Percentiles rank a stretch among this genome's conserved stretches.
phyloP scores from a whole-genome alignment of 2,888 invertebrate species.

The Amphipyra tragopoginis region DNA sequence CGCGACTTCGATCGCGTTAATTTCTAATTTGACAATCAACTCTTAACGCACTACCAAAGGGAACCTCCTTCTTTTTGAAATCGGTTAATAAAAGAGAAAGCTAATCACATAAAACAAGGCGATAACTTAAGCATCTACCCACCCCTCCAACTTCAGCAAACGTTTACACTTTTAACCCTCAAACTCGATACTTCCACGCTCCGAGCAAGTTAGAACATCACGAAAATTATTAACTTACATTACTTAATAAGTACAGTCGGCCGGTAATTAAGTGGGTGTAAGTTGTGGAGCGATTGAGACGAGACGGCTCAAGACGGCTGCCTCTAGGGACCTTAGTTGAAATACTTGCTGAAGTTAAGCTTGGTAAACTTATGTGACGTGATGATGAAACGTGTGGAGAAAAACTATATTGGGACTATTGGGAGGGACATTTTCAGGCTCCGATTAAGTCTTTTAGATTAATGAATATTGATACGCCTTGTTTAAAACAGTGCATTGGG shows the following conservation, averaged over 20 bases:
- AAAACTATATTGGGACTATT: too few species aligned
- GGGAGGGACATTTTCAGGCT: too few species aligned
- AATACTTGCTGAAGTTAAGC: conserved; percentile 55
- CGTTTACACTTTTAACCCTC: conserved; percentile 35
- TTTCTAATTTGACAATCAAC: too few species aligned
- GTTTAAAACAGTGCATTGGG: too few species aligned
- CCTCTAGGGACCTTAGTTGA: conserved; percentile 60
- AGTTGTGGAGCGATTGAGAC: conserved; percentile 38
- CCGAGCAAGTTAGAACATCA: conserved; percentile 30
- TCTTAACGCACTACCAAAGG: too few species aligned
- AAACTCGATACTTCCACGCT: conserved; percentile 41
- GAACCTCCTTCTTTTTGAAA: too few species aligned
- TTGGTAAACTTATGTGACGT: conserved; percentile 47
- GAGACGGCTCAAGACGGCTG: conserved; percentile 31
- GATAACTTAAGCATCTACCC: too few species aligned
- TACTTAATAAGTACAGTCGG: conserved; percentile 34
- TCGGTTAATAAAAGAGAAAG: too few species aligned
- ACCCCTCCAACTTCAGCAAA: not conserved
- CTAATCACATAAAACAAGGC: too few species aligned
- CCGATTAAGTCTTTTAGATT: too few species aligned
- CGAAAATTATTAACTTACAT: conserved; percentile 36
- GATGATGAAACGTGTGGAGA: not conserved
- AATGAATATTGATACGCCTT: too few species aligned
- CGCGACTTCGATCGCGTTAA: too few species aligned
- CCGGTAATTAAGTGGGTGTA: conserved; percentile 40